phyloP scores from a whole-genome alignment of 2,888 invertebrate genomes.

The Leucoma salicis region DNA sequence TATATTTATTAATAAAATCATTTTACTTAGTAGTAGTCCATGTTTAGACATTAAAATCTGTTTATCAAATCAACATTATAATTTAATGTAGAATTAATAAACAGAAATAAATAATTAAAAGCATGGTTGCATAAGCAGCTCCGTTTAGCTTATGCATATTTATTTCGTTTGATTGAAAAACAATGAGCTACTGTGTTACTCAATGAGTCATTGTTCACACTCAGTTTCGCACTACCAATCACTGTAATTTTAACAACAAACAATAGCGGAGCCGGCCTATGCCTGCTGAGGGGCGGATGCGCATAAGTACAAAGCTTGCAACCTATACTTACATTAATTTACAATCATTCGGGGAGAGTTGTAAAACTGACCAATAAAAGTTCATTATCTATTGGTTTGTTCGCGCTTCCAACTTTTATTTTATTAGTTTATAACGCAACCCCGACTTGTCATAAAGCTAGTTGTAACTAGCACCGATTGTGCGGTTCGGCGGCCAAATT shows the following conservation, averaged over 20 bases:
- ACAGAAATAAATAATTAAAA: no score
- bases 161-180: conserved; percentile 8
- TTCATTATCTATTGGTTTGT: conserved; percentile 80
- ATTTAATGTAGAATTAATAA: no score
- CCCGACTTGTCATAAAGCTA: conserved; percentile 57
- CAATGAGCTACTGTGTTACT: conserved; percentile 13
- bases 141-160: neutral
- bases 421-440: conserved; percentile 71
- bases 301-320: conserved; percentile 18
- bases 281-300: conserved; percentile 27
- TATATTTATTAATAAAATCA: no score
- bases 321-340: conserved; percentile 43
- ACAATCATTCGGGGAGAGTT: conserved; percentile 70
- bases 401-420: conserved; percentile 77
- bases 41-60: no score
- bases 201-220: conserved; percentile 30
- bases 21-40: no score
- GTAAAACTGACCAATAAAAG: conserved; percentile 83
- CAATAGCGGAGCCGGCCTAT: conserved; percentile 29
- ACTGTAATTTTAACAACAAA: conserved; percentile 34
- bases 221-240: conserved; percentile 41
- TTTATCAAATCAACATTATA: no score
- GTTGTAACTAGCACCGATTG: conserved; percentile 44
- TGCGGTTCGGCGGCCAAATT: conserved; percentile 34
- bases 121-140: neutral